Conservation (phyloP, 1,140 invertebrate species). For the Lamellibrachia luymesi region DNA sequence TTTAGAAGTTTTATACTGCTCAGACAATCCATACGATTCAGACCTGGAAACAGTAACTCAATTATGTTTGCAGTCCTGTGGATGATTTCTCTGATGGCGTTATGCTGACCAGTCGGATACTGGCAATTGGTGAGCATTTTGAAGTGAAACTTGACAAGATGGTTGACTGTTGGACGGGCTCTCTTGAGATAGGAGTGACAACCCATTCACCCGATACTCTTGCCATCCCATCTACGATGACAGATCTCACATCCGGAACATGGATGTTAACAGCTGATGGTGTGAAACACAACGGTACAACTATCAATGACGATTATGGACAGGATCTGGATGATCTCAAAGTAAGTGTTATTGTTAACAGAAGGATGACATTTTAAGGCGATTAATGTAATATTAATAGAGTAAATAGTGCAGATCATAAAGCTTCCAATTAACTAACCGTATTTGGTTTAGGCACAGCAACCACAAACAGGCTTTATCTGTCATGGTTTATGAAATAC, state of each 20-base stretch:
- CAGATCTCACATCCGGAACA: conserved; percentile 71
- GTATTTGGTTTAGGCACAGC: too few relatives aligned
- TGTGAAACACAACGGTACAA: conserved; percentile 90
- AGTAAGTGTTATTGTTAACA: conserved; percentile 34
- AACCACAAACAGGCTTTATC: not conserved
- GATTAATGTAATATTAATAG: not conserved
- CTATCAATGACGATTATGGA: conserved; percentile 89
- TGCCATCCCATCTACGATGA: conserved; percentile 65
- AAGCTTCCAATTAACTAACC: too few relatives aligned
- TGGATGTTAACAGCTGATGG: conserved; percentile 98
- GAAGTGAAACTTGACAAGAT: conserved; percentile 86
- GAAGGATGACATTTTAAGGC: too few relatives aligned
- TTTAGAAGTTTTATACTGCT: too few relatives aligned
- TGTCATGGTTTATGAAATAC: not conserved
- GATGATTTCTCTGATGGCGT: conserved; percentile 80
- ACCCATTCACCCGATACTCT: conserved; percentile 85
- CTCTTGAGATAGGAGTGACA: conserved; percentile 91
- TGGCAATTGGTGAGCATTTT: conserved; percentile 69
- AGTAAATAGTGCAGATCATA: too few relatives aligned
- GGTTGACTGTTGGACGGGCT: conserved; percentile 90
- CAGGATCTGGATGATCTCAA: conserved; percentile 83
- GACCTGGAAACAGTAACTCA: not conserved
- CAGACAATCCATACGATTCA: not conserved
- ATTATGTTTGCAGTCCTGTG: conserved; percentile 43
- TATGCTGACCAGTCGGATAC: conserved; percentile 78